Conservation (phyloP, 1,140 invertebrate genomes). For the Uloborus diversus region DNA sequence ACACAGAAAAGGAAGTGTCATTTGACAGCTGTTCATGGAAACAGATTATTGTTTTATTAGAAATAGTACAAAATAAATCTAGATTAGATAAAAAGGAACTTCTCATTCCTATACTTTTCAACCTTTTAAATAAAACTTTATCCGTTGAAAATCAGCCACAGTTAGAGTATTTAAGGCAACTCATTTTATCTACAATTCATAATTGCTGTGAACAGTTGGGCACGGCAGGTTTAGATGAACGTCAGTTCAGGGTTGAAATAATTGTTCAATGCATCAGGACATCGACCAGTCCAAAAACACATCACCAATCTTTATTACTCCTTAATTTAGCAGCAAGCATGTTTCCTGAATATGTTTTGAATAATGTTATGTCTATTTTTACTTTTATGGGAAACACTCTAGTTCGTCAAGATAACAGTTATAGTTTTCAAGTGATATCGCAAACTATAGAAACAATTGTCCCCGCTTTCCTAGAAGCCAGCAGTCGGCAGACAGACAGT, state of each 20-base stretch:
- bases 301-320: constrained; percentile 87
- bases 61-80: constrained; percentile 85
- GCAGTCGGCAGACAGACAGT: constrained; percentile 47
- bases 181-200: constrained; percentile 80
- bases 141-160: constrained; percentile 82
- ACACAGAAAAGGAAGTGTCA: constrained; percentile 20
- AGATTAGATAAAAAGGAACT: constrained; percentile 74
- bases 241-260: constrained; percentile 79
- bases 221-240: constrained; percentile 63
- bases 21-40: constrained; percentile 72
- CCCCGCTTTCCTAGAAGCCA: constrained; percentile 77
- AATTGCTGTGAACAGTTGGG: constrained; percentile 74
- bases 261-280: constrained; percentile 87
- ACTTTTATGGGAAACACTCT: constrained; percentile 94
- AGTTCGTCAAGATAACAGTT: constrained; percentile 88
- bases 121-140: constrained; percentile 77
- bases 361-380: constrained; percentile 94
- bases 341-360: constrained; percentile 82
- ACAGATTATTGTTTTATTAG: constrained; percentile 79
- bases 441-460: constrained; percentile 91
- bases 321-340: constrained; percentile 79
- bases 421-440: constrained; percentile 91
- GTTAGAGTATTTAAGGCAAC: constrained; percentile 90
- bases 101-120: constrained; percentile 79
- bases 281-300: constrained; percentile 92